A percentile compares a stretch with the other conserved stretches of the same genome.
Evolutionary conservation across 2,888 invertebrate species (phyloP).

Genomic region (Euproctis similis): DNA sequence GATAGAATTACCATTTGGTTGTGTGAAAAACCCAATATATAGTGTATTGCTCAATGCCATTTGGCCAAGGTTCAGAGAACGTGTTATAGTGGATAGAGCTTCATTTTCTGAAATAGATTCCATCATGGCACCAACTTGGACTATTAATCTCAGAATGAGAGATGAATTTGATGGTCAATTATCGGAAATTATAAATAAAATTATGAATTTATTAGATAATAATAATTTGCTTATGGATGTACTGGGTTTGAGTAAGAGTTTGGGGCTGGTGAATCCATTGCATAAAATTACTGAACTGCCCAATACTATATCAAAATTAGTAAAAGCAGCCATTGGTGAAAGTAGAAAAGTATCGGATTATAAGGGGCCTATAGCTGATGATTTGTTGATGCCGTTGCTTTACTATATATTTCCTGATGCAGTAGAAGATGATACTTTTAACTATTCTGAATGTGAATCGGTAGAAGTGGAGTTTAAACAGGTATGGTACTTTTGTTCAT

Average conservation of each 20-base stretch:
- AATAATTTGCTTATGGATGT: conserved; percentile 62
- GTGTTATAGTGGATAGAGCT: conserved; percentile 90
- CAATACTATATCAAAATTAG: conserved; percentile 78
- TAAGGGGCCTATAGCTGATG: conserved; percentile 84
- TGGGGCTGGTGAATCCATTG: conserved; percentile 75
- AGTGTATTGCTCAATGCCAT: conserved; percentile 86
- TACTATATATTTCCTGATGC: conserved; percentile 94
- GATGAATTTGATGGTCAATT: conserved; percentile 85
- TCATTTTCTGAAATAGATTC: conserved; percentile 93
- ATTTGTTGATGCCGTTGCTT: conserved; percentile 83
- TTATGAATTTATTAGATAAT: conserved; percentile 79
- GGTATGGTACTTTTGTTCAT: no score
- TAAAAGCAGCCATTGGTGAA: conserved; percentile 70
- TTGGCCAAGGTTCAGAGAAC: conserved; percentile 91
- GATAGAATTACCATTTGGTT: conserved; percentile 86
- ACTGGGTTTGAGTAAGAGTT: conserved; percentile 61
- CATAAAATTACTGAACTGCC: conserved; percentile 86
- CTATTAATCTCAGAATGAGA: conserved; percentile 78
- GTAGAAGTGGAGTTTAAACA: conserved; percentile 67
- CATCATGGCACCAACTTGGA: conserved; percentile 85
- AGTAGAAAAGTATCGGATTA: conserved; percentile 75
- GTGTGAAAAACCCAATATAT: conserved; percentile 86
- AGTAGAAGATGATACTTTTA: conserved; percentile 76
- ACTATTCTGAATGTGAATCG: conserved; percentile 67
- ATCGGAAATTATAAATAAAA: conserved; percentile 83